Base-by-base conservation (phyloP, 2,113 vertebrate species). In the Myrmecophaga tridactyla region DNA sequence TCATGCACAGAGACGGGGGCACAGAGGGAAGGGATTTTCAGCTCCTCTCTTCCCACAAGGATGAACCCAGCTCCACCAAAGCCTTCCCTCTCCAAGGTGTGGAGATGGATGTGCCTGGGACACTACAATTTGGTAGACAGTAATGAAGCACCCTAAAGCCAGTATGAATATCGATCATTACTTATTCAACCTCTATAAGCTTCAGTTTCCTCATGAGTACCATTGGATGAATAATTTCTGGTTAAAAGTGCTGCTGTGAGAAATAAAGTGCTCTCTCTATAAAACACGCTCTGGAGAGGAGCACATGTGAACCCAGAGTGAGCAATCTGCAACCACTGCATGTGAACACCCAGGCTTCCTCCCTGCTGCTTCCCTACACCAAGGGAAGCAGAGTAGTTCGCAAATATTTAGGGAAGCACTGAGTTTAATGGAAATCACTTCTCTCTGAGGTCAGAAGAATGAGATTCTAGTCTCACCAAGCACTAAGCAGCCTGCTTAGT, bases 71-170 rank as follows among this genome's bases (percentile, higher is more conserved):
- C 18, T 43, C 63, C 51, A 1, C 8, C 1, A 20, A 36, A 83
- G 27, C 27, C 77, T 83, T 62, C 13, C 4, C 29, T 41, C 31
- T 17, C 39, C 0, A 0, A 7, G 2, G 41, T 0, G 27, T 18
- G 3, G 72, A 58, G 4, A 27, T 31, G 48, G 46, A 3, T 41
- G 29, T 1, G 7, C 48, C 46, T 41, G 60, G 89, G 20, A 29
- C 51, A 3, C 20, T 1, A 2, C 18, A 36, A 39, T 36, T 11
- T 1, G 2, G 13, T 1, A 8, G 18, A 41, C 1, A 7, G 31
- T 6, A 72, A 31, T 27, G 67, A n/a, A 39, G 31, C 70, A 14
- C 3, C 5, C 70, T 17, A 69, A 67, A 43, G n/a, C n/a, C n/a
- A n/a, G n/a, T n/a, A n/a, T 17, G 60, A 15, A 9, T 27, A 27